Evolutionary conservation across 2,797 vertebrate species (phyloP).

Genomic region (Hypotaenidia philippensis): DNA sequence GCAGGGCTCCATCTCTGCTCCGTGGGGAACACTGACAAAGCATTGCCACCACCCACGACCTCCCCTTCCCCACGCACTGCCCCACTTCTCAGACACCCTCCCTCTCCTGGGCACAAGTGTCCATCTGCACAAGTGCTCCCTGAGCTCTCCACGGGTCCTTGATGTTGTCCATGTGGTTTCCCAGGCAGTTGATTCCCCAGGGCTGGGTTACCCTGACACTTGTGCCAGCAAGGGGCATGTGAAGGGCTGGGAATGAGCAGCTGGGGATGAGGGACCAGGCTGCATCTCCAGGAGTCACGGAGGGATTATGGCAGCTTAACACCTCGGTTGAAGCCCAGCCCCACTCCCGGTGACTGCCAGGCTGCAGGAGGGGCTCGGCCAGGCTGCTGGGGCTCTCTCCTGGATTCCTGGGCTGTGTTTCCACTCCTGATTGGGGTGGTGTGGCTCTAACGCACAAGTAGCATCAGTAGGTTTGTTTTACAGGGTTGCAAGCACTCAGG

Average conservation of each 20-base stretch:
- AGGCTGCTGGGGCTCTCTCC: neutral
- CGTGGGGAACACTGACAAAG: neutral
- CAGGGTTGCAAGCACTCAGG: neutral
- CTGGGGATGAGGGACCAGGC: neutral
- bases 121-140: neutral
- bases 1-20: neutral
- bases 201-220: neutral
- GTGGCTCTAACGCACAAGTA: neutral
- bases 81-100: neutral
- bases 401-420: neutral
- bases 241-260: constrained; percentile 32
- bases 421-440: neutral
- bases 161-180: neutral
- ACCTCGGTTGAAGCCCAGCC: neutral
- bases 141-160: neutral
- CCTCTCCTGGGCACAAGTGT: neutral
- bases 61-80: neutral
- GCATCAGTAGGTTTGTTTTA: neutral
- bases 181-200: neutral
- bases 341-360: fast-evolving
- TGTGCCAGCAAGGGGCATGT: neutral
- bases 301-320: neutral
- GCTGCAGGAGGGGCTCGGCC: neutral
- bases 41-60: no score
- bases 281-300: neutral